Conservation (phyloP, 2,888 invertebrate genomes). For the Lycophotia porphyrea region DNA sequence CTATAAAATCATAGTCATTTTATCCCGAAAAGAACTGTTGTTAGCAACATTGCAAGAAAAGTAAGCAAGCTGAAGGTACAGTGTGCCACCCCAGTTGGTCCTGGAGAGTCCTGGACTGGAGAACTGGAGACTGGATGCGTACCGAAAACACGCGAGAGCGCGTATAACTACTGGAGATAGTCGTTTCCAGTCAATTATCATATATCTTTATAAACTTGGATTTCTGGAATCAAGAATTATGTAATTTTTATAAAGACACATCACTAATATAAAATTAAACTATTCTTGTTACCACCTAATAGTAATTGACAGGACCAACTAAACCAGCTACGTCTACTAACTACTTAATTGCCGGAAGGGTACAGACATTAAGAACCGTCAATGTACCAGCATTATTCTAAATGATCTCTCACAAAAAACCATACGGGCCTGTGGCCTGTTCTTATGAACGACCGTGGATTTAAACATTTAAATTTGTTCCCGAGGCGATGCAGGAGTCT, state of each 20-base stretch:
- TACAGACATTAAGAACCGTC: constrained; percentile 56
- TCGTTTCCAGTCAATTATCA: neutral
- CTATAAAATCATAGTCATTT: neutral
- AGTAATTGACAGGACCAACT: constrained; percentile 51
- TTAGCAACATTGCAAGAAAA: neutral
- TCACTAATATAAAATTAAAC: constrained; percentile 50
- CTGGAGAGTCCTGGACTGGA: neutral
- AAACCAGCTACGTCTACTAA: constrained; percentile 41
- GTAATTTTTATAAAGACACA: neutral
- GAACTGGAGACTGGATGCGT: neutral
- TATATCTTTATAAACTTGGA: neutral
- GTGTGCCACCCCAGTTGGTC: neutral
- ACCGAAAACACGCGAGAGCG: neutral
- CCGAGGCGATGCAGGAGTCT: constrained; percentile 78
- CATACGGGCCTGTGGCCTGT: constrained; percentile 72
- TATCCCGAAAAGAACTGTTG: neutral
- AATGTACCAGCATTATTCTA: constrained; percentile 62
- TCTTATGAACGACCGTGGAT: constrained; percentile 76
- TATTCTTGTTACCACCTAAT: constrained; percentile 39
- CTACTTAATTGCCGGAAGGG: constrained; percentile 67
- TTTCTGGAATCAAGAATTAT: neutral
- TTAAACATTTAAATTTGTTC: constrained; percentile 82
- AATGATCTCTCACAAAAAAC: constrained; percentile 67
- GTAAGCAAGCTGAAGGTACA: neutral
- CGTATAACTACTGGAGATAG: neutral